These are phyloP conservation scores for Drosophila littoralis DNA, from an alignment of 1,140 invertebrate species.

Conservation along the genomic window DNA sequence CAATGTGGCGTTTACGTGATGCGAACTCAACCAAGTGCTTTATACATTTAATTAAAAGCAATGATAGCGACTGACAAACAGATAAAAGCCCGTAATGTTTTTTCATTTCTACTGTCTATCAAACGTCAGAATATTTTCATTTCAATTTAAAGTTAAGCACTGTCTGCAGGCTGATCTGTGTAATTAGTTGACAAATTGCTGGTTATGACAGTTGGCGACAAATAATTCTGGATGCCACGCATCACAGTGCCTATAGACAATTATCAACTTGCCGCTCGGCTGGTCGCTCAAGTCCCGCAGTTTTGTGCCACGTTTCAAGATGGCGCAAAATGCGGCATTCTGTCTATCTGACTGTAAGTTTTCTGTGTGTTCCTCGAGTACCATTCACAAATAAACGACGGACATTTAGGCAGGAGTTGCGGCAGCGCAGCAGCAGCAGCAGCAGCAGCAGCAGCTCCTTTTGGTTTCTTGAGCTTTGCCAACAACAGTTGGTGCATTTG, in stretches of 20 bases:
- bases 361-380: slow-evolving; percentile 49
- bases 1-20: slow-evolving; percentile 45
- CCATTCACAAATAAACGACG: slow-evolving; percentile 79
- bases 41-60: slow-evolving; percentile 52
- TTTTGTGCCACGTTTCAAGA: slow-evolving; percentile 52
- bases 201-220: slow-evolving; percentile 50
- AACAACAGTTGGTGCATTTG: slow-evolving; percentile 70
- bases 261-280: slow-evolving; percentile 45
- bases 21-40: slow-evolving; percentile 22
- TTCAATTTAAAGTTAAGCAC: not conserved
- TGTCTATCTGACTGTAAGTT: slow-evolving; percentile 41
- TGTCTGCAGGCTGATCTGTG: slow-evolving; percentile 18
- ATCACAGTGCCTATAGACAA: slow-evolving; percentile 11
- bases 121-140: slow-evolving; percentile 26
- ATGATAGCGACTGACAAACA: slow-evolving; percentile 6
- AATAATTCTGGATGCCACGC: slow-evolving; percentile 30
- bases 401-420: slow-evolving; percentile 66
- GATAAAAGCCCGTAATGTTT: not conserved
- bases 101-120: not conserved
- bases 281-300: slow-evolving; percentile 35
- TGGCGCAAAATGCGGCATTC: slow-evolving; percentile 53
- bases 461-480: slow-evolving; percentile 44
- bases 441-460: slow-evolving; percentile 31
- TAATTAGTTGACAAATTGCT: slow-evolving; percentile 55
- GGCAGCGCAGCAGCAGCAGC: slow-evolving; percentile 4